phyloP scores from a whole-genome alignment of 1,140 invertebrate genomes.

The Microvelia longipes region DNA sequence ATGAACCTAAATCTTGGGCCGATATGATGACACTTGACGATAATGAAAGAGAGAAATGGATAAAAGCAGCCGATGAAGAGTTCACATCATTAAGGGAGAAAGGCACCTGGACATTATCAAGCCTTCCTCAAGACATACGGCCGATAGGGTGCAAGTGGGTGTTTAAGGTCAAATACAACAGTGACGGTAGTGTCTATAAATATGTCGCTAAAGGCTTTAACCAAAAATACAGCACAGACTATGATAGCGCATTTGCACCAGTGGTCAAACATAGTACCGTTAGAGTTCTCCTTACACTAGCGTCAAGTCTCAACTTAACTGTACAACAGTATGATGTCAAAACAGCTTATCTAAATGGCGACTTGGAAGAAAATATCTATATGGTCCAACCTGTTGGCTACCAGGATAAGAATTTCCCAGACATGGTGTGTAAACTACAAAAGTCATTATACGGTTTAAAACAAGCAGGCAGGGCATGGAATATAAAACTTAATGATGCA shows the following conservation, averaged over 20 bases:
- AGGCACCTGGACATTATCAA: neutral
- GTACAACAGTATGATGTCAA: neutral
- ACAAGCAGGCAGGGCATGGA: neutral
- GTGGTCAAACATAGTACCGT: neutral
- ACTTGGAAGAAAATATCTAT: neutral
- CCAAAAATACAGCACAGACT: neutral
- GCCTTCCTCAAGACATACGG: neutral
- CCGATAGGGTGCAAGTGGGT: neutral
- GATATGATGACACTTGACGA: neutral
- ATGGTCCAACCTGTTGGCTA: neutral
- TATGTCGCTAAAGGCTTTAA: neutral
- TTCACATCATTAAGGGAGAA: neutral
- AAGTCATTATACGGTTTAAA: neutral
- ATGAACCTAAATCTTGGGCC: neutral
- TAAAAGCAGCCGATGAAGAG: neutral
- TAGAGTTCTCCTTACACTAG: neutral
- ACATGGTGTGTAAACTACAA: neutral
- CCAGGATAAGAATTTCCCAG: neutral
- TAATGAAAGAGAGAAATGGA: neutral
- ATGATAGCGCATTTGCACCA: neutral
- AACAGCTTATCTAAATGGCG: neutral
- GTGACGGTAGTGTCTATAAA: too few species aligned
- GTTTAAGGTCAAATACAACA: neutral
- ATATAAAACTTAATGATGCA: neutral
- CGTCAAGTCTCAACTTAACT: neutral